Evolutionary conservation across 2,888 invertebrate genomes (phyloP).

Genomic region (Listrodromus nycthemerus): DNA sequence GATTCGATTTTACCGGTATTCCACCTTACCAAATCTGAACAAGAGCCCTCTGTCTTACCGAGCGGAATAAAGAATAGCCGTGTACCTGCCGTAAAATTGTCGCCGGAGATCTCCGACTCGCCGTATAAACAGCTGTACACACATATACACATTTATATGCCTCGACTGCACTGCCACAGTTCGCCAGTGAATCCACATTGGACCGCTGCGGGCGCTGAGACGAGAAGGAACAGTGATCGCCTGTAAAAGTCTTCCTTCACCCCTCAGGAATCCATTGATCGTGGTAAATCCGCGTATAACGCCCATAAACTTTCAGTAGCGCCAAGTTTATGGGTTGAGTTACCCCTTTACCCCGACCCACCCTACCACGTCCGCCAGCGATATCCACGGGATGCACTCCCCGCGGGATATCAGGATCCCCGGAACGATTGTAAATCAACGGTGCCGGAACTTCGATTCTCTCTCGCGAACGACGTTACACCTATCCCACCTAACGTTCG

Average conservation of each 20-base stretch:
- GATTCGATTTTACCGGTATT: constrained; percentile 58
- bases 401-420: constrained; percentile 74
- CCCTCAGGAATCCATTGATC: constrained; percentile 72
- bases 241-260: constrained; percentile 71
- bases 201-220: constrained; percentile 13
- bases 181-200: constrained; percentile 9
- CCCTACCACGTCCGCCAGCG: constrained; percentile 2
- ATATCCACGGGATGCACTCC: constrained; percentile 45
- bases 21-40: constrained; percentile 27
- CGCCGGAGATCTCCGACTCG: constrained; percentile 29
- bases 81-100: constrained; percentile 39
- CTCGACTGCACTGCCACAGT: not conserved
- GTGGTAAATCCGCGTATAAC: constrained; percentile 80
- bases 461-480: constrained; percentile 65
- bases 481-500: constrained; percentile 19
- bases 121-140: constrained; percentile 35
- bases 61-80: constrained; percentile 31
- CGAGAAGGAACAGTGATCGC: constrained; percentile 57
- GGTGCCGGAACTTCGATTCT: constrained; percentile 73
- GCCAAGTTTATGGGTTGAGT: constrained; percentile 68
- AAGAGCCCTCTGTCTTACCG: constrained; percentile 9
- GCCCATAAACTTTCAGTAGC: constrained; percentile 78
- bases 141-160: not conserved
- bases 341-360: constrained; percentile 17
- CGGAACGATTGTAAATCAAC: constrained; percentile 78